A percentile compares a stretch with the other conserved stretches of the same genome.
Conservation (phyloP, 2,888 invertebrate genomes). For the Hipparchia sbordonii region DNA sequence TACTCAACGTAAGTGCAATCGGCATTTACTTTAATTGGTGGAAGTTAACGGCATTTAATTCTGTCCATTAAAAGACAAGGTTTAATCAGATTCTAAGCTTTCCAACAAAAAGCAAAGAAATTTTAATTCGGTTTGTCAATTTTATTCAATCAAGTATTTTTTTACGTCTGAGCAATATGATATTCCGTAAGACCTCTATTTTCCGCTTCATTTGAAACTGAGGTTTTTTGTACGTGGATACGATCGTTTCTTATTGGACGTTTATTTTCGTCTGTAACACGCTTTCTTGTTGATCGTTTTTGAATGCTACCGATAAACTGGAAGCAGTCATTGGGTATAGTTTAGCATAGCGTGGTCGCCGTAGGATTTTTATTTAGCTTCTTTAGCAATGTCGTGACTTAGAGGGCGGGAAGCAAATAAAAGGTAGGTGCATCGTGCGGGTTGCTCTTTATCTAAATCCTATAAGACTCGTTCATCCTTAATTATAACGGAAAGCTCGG, state of each 20-base stretch:
- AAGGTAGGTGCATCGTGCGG: conserved; percentile 49
- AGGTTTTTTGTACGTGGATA: conserved; percentile 43
- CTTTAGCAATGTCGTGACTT: conserved; percentile 61
- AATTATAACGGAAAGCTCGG: conserved; percentile 50
- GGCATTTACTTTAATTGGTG: background rate
- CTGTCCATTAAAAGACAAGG: too few species aligned
- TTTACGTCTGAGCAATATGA: background rate
- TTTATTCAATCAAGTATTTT: background rate
- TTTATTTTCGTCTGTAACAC: conserved; percentile 60
- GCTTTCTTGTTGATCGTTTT: conserved; percentile 58
- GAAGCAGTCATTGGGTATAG: conserved; percentile 51
- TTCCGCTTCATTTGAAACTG: conserved; percentile 48
- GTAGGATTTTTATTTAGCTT: conserved; percentile 58
- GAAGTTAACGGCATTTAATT: background rate
- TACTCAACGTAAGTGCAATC: too few species aligned
- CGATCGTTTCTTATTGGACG: conserved; percentile 52
- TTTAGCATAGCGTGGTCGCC: conserved; percentile 62
- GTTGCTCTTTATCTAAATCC: conserved; percentile 57
- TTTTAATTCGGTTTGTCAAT: background rate
- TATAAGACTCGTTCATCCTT: conserved; percentile 52
- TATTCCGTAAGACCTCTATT: conserved; percentile 45
- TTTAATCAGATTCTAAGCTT: too few species aligned
- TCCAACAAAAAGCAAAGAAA: background rate
- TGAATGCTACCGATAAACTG: conserved; percentile 60
- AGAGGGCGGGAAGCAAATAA: conserved; percentile 51